These are phyloP conservation scores for Sebastes dallii DNA, from an alignment of 2,797 vertebrate genomes.

Conservation along the genomic window DNA sequence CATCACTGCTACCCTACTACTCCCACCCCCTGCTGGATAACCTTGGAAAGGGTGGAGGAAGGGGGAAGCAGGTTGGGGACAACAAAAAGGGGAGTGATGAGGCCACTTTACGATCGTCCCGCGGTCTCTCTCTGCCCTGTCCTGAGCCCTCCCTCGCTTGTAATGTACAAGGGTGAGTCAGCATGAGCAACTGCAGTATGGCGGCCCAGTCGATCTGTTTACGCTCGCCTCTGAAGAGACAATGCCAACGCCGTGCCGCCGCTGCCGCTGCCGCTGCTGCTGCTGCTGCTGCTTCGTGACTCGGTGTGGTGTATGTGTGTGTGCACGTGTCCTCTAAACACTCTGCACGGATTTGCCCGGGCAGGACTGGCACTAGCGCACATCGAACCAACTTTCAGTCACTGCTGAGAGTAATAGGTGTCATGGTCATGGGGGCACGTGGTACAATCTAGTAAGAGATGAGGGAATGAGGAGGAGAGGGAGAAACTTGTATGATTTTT, in stretches of 20 bases:
- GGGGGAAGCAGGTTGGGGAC: conserved; percentile 8
- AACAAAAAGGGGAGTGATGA: conserved; percentile 14
- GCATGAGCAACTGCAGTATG: conserved; percentile 70
- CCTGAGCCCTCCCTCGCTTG: conserved; percentile 37
- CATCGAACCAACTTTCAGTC: conserved; percentile 22
- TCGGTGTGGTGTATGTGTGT: conserved; percentile 4
- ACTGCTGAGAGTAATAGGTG: conserved; percentile 46
- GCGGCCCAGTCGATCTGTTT: conserved; percentile 67
- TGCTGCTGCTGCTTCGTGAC: conserved; percentile 36
- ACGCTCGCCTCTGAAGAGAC: conserved; percentile 54
- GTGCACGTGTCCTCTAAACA: conserved; percentile 27
- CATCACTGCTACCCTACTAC: not conserved
- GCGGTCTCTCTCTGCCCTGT: conserved; percentile 1
- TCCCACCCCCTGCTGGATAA: conserved; percentile 42
- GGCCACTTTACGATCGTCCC: conserved; percentile 34
- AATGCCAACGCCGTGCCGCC: conserved; percentile 34
- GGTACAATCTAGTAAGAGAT: conserved; percentile 30
- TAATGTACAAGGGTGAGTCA: conserved; percentile 77
- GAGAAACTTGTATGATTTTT: not conserved
- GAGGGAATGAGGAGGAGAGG: conserved; percentile 4
- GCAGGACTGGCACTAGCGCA: conserved; percentile 4
- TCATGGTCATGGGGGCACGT: conserved; percentile 38
- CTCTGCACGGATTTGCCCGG: not conserved
- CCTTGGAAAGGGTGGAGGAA: conserved; percentile 55
- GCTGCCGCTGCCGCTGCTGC: not conserved